These are phyloP conservation scores for Uloborus diversus DNA, from an alignment of 1,140 invertebrate species.

Conservation along the genomic window DNA sequence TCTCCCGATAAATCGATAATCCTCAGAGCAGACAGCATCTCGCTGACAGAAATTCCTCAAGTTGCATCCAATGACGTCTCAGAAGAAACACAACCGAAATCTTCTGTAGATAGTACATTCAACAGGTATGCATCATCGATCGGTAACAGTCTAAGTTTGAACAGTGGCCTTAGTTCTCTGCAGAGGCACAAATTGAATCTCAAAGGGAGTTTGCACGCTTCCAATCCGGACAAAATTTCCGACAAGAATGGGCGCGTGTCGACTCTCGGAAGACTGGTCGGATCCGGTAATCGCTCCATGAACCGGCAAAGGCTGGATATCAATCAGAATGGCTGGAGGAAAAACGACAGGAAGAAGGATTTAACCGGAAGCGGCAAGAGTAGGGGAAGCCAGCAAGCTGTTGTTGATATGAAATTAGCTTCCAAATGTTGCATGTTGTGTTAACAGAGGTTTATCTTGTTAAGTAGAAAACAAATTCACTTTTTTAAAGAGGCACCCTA, in stretches of 20 bases:
- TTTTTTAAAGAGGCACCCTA: slow-evolving; percentile 23
- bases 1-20: slow-evolving; percentile 20
- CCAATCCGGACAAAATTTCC: slow-evolving; percentile 45
- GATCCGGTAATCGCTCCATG: slow-evolving; percentile 8
- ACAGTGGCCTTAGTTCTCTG: slow-evolving; percentile 46
- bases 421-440: slow-evolving; percentile 57
- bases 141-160: slow-evolving; percentile 49
- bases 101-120: slow-evolving; percentile 17
- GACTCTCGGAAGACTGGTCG: slow-evolving; percentile 23
- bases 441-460: slow-evolving; percentile 48
- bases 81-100: slow-evolving; percentile 24
- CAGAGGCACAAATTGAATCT: slow-evolving; percentile 48
- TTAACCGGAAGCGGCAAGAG: not conserved
- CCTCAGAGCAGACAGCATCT: slow-evolving; percentile 44
- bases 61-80: not conserved
- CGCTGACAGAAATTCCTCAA: slow-evolving; percentile 50
- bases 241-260: slow-evolving; percentile 37
- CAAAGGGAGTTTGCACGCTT: slow-evolving; percentile 17
- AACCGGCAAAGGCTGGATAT: slow-evolving; percentile 48
- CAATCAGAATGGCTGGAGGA: slow-evolving; percentile 58
- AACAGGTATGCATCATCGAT: slow-evolving; percentile 36
- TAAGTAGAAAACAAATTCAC: not conserved
- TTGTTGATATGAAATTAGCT: slow-evolving; percentile 57
- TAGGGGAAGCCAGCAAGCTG: slow-evolving; percentile 35
- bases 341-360: slow-evolving; percentile 37